phyloP scores from a whole-genome alignment of 1,140 invertebrate genomes.

The Phenacoccus solenopsis region DNA sequence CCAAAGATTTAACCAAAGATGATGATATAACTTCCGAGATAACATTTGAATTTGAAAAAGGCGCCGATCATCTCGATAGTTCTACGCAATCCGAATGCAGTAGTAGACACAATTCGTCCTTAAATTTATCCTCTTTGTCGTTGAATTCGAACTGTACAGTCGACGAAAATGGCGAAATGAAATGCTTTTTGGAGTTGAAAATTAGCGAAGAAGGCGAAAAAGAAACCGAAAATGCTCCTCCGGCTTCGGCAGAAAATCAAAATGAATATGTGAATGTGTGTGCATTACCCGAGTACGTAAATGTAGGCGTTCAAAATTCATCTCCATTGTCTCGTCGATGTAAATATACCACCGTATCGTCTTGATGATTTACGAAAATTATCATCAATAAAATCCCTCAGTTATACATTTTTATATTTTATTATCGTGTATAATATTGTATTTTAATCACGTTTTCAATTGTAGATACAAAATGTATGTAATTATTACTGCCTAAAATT shows the following conservation, averaged over 20 bases:
- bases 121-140: neutral
- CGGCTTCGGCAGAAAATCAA: neutral
- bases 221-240: neutral
- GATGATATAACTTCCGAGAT: neutral
- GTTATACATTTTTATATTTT: no score
- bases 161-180: neutral
- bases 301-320: neutral
- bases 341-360: neutral
- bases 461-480: no score
- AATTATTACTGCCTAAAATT: no score
- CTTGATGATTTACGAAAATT: no score
- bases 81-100: neutral
- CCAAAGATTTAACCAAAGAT: neutral
- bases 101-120: neutral
- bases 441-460: no score
- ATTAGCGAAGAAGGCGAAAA: neutral
- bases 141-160: neutral
- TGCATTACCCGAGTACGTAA: neutral
- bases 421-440: no score
- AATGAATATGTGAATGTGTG: neutral
- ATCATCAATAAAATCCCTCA: no score
- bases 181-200: neutral
- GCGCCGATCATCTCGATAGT: neutral
- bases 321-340: neutral
- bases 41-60: neutral